These are phyloP conservation scores for Trichopria drosophilae DNA, from an alignment of 2,888 invertebrate species.

Conservation along the genomic window DNA sequence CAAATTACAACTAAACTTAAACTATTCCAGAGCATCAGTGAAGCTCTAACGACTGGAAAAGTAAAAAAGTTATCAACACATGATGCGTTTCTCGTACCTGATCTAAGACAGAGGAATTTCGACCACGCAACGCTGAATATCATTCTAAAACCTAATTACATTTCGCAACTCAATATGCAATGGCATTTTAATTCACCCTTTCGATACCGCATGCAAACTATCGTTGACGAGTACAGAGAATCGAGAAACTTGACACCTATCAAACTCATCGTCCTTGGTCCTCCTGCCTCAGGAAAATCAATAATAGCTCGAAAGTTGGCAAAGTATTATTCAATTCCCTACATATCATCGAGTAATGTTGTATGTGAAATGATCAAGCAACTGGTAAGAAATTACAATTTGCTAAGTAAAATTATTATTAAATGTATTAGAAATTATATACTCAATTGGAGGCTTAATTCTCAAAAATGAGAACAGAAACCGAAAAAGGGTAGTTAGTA, in stretches of 20 bases:
- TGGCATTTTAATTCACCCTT: slow-evolving; percentile 64
- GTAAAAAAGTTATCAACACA: slow-evolving; percentile 62
- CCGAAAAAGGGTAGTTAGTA: no score
- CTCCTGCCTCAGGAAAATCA: slow-evolving; percentile 70
- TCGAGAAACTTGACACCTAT: slow-evolving; percentile 64
- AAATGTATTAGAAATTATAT: no score
- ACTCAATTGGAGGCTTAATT: no score
- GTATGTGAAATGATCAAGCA: slow-evolving; percentile 62
- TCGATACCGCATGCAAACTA: slow-evolving; percentile 58
- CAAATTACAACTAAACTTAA: no score
- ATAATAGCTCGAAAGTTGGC: slow-evolving; percentile 63
- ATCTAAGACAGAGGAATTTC: slow-evolving; percentile 62
- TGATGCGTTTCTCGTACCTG: slow-evolving; percentile 64
- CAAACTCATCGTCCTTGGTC: slow-evolving; percentile 67
- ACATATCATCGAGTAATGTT: slow-evolving; percentile 63
- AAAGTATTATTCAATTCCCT: slow-evolving; percentile 64
- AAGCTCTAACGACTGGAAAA: slow-evolving; percentile 62
- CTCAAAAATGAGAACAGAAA: no score
- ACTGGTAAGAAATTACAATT: slow-evolving; percentile 59
- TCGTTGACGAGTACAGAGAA: slow-evolving; percentile 56
- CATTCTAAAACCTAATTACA: slow-evolving; percentile 65
- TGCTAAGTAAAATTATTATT: no score
- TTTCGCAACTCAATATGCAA: slow-evolving; percentile 59
- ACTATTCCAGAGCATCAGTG: slow-evolving; percentile 61
- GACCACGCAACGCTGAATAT: slow-evolving; percentile 65